Evolutionary conservation across 2,113 vertebrate species (phyloP).

Genomic region (Ammodramus savannarum): DNA sequence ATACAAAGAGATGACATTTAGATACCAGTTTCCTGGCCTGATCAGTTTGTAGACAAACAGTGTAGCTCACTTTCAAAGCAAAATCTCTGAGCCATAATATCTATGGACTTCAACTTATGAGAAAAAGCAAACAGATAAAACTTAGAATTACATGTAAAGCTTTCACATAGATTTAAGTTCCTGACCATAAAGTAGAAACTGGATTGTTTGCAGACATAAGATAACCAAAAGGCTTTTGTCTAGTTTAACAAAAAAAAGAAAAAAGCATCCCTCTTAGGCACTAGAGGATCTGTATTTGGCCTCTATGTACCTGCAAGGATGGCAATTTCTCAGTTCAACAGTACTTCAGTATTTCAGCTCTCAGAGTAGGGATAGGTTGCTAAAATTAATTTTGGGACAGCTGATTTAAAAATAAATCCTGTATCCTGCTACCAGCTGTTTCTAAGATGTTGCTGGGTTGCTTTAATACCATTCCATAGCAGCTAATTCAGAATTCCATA

Average conservation of each 20-base stretch:
- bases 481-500: neutral
- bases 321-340: neutral
- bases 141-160: neutral
- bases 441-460: neutral
- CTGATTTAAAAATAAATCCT: neutral
- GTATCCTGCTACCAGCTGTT: neutral
- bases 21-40: neutral
- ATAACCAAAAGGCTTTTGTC: neutral
- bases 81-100: neutral
- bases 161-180: neutral
- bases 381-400: neutral
- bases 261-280: neutral
- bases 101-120: neutral
- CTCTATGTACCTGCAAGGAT: neutral
- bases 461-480: neutral
- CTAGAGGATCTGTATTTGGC: neutral
- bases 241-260: rapidly evolving
- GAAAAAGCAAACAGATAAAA: neutral
- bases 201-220: neutral
- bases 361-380: neutral
- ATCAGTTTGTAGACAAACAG: neutral
- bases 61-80: neutral
- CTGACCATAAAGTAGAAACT: neutral
- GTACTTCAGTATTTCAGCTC: neutral
- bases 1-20: neutral